Base-by-base conservation (phyloP, 2,888 invertebrate genomes). In the Macrophya annulata region DNA sequence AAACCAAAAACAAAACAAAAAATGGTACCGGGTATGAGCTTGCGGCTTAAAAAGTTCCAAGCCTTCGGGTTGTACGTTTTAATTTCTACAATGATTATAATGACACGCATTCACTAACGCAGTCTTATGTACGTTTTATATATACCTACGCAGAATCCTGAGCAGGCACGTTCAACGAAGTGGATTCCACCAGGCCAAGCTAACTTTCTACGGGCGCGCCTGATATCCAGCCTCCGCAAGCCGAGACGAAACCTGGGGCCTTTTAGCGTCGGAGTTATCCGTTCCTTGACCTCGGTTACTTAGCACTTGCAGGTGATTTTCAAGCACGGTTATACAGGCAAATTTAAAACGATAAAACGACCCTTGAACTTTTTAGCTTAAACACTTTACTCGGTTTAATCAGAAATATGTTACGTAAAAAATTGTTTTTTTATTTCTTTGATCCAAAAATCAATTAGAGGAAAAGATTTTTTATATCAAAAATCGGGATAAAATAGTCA, bases 251-350 rank as follows among this genome's bases (percentile, higher is more conserved):
- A 74, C 72, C 21, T 6, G 72, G 72, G 45, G 72, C 21, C n/a
- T 25, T 45, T 45, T 31, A 45, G 72, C 43, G 43, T 74, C 45
- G 43, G 37, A 74, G 72, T 62, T 62, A 62, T 81, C 81, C 40
- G 59, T 81, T 81, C 59, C 81, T 59, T 81, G 81, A 81, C 81
- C 59, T 81, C 81, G 81, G 59, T 55, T 55, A 79, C 76, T 76
- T 76, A 76, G 55, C 31, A 77, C 15, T 12, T 37, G 55, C 51
- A 76, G 76, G 76, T 76, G 76, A 76, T 48, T 76, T 48, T 48
- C 21, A 10, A 43, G 43, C 40, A 12, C n/a, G 17, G 40, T 17
- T 40, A 17, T 40, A 9, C 40, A 9, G 71, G 31, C 5, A 40
- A 71, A 37, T 15, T 71, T 40, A 71, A n/a, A 17, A 43, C 74